A percentile compares a stretch with the other conserved stretches of the same genome.
These are phyloP conservation scores for Saccostrea cuccullata DNA, from an alignment of 1,140 invertebrate genomes.

Conservation along the genomic window DNA sequence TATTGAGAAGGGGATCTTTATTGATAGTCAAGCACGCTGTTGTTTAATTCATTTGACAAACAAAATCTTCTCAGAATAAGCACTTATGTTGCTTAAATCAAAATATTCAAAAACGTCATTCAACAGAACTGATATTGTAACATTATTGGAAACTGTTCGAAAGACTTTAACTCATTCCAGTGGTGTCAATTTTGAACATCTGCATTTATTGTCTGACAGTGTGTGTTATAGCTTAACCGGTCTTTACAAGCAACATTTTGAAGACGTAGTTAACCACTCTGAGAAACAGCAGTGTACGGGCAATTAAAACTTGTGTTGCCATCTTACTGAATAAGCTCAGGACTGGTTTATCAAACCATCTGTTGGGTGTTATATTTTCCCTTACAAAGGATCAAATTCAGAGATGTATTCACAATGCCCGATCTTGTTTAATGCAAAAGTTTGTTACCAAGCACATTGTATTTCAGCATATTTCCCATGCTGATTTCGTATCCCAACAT, in stretches of 20 bases:
- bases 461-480: too few species aligned
- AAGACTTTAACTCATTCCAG: not conserved
- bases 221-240: too few species aligned
- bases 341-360: conserved; percentile 24
- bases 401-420: too few species aligned
- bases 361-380: conserved; percentile 17
- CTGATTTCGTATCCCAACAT: too few species aligned
- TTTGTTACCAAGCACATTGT: too few species aligned
- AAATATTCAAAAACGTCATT: not conserved
- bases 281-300: conserved; percentile 11
- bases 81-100: not conserved
- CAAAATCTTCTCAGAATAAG: not conserved
- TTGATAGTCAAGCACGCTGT: conserved; percentile 18
- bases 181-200: too few species aligned
- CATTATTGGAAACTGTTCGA: not conserved
- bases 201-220: too few species aligned
- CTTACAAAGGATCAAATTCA: not conserved
- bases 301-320: conserved; percentile 15
- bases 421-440: too few species aligned
- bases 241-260: too few species aligned
- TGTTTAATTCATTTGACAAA: not conserved
- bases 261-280: too few species aligned
- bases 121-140: conserved; percentile 13
- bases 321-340: conserved; percentile 1
- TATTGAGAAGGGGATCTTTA: conserved; percentile 20